Percentiles rank a stretch among this genome's conserved stretches.
These are phyloP conservation scores for Camelus dromedarius DNA, from an alignment of 2,113 vertebrate species.

Conservation along the genomic window DNA sequence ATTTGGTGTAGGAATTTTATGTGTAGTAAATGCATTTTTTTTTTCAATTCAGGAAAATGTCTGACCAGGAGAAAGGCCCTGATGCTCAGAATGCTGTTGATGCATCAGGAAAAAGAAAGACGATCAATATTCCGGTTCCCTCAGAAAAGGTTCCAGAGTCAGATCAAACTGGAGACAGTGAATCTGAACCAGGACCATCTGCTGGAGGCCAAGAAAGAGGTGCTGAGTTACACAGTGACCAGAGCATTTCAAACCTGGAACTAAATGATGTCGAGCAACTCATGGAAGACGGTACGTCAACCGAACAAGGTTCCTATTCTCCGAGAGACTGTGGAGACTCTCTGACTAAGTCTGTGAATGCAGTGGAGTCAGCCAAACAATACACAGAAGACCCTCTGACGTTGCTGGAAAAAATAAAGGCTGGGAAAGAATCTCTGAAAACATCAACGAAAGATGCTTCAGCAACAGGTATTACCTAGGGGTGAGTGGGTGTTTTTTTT, in stretches of 20 bases:
- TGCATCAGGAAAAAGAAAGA: not conserved
- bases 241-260: fast-evolving
- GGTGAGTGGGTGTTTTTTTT: not conserved
- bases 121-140: not conserved
- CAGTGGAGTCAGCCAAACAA: fast-evolving
- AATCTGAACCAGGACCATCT: not conserved
- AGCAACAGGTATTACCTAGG: conserved; percentile 83
- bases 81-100: not conserved
- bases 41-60: conserved; percentile 78
- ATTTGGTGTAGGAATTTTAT: not conserved
- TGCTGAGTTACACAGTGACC: not conserved
- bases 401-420: conserved; percentile 49
- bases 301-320: fast-evolving
- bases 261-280: fast-evolving
- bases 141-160: not conserved
- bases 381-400: not conserved
- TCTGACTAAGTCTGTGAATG: not conserved
- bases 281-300: fast-evolving
- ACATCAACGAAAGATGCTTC: not conserved
- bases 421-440: conserved; percentile 29
- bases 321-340: fast-evolving
- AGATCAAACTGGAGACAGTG: not conserved
- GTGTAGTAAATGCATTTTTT: not conserved
- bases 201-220: fast-evolving
- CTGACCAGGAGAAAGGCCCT: not conserved